These are phyloP conservation scores for Malaclemys terrapin DNA, from an alignment of 2,113 vertebrate genomes.

Conservation along the genomic window DNA sequence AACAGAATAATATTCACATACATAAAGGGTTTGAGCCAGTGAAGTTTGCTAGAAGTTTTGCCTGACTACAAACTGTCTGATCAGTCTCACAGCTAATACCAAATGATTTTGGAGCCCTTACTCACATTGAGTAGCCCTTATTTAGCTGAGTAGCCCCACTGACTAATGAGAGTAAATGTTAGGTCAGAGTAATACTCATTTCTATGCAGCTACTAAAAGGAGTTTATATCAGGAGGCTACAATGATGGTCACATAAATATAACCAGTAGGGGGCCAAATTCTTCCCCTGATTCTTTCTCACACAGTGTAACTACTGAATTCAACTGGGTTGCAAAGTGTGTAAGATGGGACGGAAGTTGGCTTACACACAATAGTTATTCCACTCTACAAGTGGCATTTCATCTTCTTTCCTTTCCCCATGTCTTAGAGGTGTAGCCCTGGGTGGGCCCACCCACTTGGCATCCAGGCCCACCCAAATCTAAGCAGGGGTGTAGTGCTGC, in stretches of 20 bases:
- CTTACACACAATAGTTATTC: not conserved
- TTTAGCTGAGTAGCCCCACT: not conserved
- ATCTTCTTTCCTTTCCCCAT: not conserved
- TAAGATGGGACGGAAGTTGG: not conserved
- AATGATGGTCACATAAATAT: not conserved
- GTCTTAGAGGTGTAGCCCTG: not conserved
- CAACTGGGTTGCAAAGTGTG: not conserved
- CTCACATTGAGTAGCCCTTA: not conserved
- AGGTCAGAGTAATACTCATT: not conserved
- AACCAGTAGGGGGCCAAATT: not conserved
- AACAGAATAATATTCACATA: not conserved
- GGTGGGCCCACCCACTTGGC: too few relatives aligned
- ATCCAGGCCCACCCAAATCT: too few relatives aligned
- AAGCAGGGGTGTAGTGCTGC: too few relatives aligned
- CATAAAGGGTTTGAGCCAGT: not conserved
- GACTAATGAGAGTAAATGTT: not conserved
- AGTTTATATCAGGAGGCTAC: not conserved
- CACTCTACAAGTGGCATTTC: conserved; percentile 20
- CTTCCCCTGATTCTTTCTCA: not conserved
- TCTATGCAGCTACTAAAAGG: not conserved
- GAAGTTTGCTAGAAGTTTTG: not conserved
- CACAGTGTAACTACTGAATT: not conserved
- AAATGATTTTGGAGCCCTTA: not conserved
- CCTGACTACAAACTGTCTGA: not conserved
- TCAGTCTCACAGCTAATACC: not conserved